Evolutionary conservation across 2,113 vertebrate genomes (phyloP), one percentile per base, ranked within the genome.

Genomic region (Phyllopteryx taeniolatus): DNA sequence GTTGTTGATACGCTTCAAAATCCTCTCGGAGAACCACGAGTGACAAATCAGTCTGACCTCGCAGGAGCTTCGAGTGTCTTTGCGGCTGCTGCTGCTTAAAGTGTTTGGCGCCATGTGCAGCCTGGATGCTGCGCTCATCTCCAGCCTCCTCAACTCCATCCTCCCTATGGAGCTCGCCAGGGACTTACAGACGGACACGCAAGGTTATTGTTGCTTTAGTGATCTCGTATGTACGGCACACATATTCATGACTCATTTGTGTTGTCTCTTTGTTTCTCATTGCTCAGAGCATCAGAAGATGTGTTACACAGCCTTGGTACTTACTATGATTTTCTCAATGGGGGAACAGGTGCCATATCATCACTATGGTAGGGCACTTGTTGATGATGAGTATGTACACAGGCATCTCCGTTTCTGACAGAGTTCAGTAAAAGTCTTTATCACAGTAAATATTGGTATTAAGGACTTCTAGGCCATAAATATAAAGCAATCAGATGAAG

Each of bases 81-180:
- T 99, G 73, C 92, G 97, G 19, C 91, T 98, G 86, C 91, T 98
- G 88, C 93, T 99, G 53, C 90, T 99, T 76, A 98, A 99, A 90
- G 97, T 97, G 83, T 99, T 99, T 0, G 98, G 98, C 2, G 97
- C 97, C n/a, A 97, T 99, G 96, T 99, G 98, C 80, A 94, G 93
- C 79, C 85, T 99, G 74, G 97, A 98, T 0, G 94, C 95, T 2
- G 90, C 94, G 0, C 87, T 98, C 70, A 96, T 99, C 92, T 99
- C 98, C 66, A 93, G 92, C 0, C 93, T 99, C 0, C 95, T 98
- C n/a, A 98, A 96, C 60, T 98, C 96, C 0, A 95, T 99, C 85
- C 93, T 99, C 68, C 96, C 96, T 0, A 98, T 99, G 95, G 98
- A 99, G 89, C 93, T 99, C 84, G 97, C 98, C 0, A 89, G 98